Percentiles rank a stretch among this genome's conserved stretches.
Evolutionary conservation across 2,888 invertebrate species (phyloP).

Genomic region (Pristionchus entomophagus): DNA sequence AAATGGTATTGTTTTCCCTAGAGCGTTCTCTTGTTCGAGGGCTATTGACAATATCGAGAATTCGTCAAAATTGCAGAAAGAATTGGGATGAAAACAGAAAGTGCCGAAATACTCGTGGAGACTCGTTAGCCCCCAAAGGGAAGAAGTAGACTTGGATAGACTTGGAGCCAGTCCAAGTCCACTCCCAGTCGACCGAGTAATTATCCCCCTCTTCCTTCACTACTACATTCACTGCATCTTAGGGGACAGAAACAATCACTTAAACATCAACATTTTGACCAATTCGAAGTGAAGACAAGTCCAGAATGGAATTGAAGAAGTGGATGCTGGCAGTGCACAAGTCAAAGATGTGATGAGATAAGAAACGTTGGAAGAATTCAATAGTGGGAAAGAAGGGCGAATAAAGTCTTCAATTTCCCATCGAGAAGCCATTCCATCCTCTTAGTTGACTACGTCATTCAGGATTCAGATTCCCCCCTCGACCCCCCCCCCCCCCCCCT

Average conservation of each 20-base stretch:
- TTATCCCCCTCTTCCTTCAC: background rate
- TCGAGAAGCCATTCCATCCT: background rate
- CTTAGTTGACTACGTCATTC: background rate
- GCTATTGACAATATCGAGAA: background rate
- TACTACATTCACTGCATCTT: background rate
- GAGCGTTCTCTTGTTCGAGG: background rate
- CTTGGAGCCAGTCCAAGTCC: too few relatives aligned
- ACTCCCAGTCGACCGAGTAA: background rate
- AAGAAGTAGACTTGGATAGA: background rate
- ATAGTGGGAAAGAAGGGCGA: background rate
- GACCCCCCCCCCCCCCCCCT: too few relatives aligned
- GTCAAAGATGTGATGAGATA: background rate
- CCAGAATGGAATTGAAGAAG: background rate
- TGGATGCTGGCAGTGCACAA: background rate
- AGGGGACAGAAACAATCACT: background rate
- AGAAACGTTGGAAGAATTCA: background rate
- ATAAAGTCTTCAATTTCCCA: slow-evolving; percentile 5
- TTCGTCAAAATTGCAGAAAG: background rate
- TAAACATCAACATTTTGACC: background rate
- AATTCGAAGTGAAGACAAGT: background rate
- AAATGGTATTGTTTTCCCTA: slow-evolving; percentile 4
- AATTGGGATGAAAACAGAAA: background rate
- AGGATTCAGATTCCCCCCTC: background rate
- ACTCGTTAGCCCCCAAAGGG: background rate
- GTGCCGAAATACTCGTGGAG: background rate